phyloP scores from a whole-genome alignment of 37 sponge, comb jelly and placozoan species.

The Agelas oroides region DNA sequence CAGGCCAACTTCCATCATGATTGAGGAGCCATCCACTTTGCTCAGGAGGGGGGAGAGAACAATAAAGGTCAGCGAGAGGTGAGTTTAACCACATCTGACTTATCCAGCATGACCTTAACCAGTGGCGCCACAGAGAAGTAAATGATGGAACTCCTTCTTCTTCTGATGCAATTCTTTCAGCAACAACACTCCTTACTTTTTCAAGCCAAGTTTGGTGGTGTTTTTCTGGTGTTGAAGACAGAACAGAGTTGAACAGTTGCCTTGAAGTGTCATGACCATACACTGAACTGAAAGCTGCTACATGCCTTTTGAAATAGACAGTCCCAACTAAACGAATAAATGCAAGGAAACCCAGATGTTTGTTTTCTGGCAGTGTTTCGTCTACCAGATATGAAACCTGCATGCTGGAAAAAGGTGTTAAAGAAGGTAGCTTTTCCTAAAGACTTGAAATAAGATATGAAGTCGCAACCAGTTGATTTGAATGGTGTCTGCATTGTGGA shows the following conservation, averaged over 20 bases:
- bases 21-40: conserved; percentile 10
- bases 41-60: not conserved
- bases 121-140: conserved; percentile 36
- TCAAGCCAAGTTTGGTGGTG: no score
- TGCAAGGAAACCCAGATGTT: not conserved
- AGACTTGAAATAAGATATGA: no score
- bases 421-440: no score
- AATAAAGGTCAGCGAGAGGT: not conserved
- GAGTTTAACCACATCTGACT: conserved; percentile 8
- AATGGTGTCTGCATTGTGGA: not conserved
- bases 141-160: not conserved
- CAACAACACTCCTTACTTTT: not conserved
- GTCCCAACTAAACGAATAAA: not conserved
- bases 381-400: not conserved
- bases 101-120: conserved; percentile 16
- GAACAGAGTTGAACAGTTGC: conserved; percentile 2
- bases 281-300: not conserved
- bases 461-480: no score
- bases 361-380: not conserved
- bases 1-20: not conserved
- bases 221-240: no score
- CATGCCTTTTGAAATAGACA: not conserved
- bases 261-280: not conserved
- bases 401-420: conserved; percentile 2
- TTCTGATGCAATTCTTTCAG: not conserved